Conservation (phyloP, 2,888 invertebrate species). For the Chironomus tentans region DNA sequence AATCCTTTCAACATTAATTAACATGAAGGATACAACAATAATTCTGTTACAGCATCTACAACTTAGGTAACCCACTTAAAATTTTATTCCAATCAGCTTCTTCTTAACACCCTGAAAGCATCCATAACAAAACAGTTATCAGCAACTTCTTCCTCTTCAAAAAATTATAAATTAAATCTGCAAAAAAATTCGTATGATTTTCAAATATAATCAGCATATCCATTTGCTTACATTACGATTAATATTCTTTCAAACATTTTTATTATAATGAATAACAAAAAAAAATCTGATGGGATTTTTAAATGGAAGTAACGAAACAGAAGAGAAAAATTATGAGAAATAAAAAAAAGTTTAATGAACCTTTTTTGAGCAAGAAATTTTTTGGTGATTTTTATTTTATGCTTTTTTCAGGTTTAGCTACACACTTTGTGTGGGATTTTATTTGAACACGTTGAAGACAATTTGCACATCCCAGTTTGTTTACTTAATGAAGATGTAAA, state of each 20-base stretch:
- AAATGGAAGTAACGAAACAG: neutral
- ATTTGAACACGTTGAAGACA: too few relatives aligned
- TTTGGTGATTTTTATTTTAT: neutral
- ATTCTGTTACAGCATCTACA: too few relatives aligned
- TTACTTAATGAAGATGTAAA: too few relatives aligned
- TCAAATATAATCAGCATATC: neutral
- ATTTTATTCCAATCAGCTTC: too few relatives aligned
- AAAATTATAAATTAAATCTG: too few relatives aligned
- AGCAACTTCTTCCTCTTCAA: too few relatives aligned
- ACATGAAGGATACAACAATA: too few relatives aligned
- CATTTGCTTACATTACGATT: neutral
- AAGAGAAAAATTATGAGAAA: neutral
- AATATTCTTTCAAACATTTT: neutral
- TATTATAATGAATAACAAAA: neutral
- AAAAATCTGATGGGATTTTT: neutral
- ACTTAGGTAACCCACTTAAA: too few relatives aligned
- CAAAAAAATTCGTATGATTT: neutral
- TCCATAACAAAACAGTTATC: too few relatives aligned
- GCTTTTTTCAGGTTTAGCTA: neutral
- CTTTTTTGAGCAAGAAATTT: neutral
- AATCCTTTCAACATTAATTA: too few relatives aligned
- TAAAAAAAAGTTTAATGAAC: constrained; percentile 2
- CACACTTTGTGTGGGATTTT: neutral
- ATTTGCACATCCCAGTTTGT: too few relatives aligned
- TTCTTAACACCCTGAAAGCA: too few relatives aligned